A percentile compares a stretch with the other conserved stretches of the same genome.
phyloP scores from a whole-genome alignment of 2,888 invertebrate genomes.

The Lasioglossum zephyrum region DNA sequence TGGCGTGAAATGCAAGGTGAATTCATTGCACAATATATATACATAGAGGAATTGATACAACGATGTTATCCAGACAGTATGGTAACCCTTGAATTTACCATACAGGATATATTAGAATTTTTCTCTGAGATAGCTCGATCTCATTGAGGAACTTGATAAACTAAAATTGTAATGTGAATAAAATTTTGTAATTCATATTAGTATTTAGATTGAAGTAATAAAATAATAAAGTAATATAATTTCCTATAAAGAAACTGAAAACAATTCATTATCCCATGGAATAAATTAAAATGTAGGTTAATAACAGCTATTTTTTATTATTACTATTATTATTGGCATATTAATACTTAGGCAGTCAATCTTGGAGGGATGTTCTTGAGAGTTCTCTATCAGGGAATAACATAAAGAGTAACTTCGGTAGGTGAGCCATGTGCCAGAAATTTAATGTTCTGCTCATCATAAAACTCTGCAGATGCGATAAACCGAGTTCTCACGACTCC shows the following conservation, averaged over 20 bases:
- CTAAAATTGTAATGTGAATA: constrained; percentile 35
- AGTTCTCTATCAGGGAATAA: neutral
- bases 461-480: neutral
- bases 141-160: constrained; percentile 86
- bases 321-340: neutral
- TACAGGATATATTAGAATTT: constrained; percentile 97
- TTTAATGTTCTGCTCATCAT: neutral
- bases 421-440: neutral
- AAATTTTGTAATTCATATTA: constrained; percentile 21
- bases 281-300: constrained; percentile 4
- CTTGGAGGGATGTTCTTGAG: neutral
- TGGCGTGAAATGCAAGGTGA: constrained; percentile 99
- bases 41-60: constrained; percentile 95
- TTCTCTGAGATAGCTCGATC: constrained; percentile 99
- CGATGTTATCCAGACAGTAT: constrained; percentile 98
- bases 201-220: constrained; percentile 31
- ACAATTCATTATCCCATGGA: neutral
- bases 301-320: constrained; percentile 9
- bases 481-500: neutral
- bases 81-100: constrained; percentile 96
- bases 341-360: neutral
- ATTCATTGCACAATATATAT: constrained; percentile 98
- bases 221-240: constrained; percentile 25
- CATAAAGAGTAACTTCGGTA: neutral
- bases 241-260: constrained; percentile 22